A percentile compares a stretch with the other conserved stretches of the same genome.
phyloP scores from a whole-genome alignment of 2,797 vertebrate genomes.

The Malacoctenus gilli region DNA sequence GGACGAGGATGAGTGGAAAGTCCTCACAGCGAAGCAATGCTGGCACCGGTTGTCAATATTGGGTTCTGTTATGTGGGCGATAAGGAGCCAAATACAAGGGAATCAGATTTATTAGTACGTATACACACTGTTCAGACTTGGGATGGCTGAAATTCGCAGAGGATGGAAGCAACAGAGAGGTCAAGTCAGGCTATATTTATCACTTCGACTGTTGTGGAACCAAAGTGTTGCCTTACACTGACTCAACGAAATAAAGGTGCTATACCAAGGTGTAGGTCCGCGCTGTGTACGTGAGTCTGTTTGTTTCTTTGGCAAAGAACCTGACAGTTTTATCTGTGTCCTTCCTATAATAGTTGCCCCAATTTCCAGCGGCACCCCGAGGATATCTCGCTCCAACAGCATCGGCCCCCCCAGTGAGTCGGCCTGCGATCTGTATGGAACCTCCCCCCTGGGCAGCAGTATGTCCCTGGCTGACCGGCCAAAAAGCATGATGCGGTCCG shows the following conservation, averaged over 20 bases:
- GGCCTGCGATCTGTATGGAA: slow-evolving; percentile 90
- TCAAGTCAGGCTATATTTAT: slow-evolving; percentile 65
- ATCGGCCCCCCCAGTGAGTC: slow-evolving; percentile 91
- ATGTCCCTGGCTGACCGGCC: slow-evolving; percentile 94
- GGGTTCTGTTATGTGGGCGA: slow-evolving; percentile 6
- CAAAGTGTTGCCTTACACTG: slow-evolving; percentile 58
- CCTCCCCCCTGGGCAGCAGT: slow-evolving; percentile 94
- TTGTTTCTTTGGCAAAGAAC: slow-evolving; percentile 1
- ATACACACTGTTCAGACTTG: slow-evolving; percentile 2
- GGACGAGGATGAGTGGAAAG: slow-evolving; percentile 9
- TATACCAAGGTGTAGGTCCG: slow-evolving; percentile 8
- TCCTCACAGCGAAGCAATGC: slow-evolving; percentile 11
- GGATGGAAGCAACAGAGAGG: slow-evolving; percentile 31
- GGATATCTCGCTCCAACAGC: slow-evolving; percentile 98
- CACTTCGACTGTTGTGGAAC: slow-evolving; percentile 53
- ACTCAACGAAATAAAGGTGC: slow-evolving; percentile 53
- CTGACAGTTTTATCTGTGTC: slow-evolving; percentile 14
- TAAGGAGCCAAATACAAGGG: slow-evolving; percentile 7
- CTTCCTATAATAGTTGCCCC: slow-evolving; percentile 81
- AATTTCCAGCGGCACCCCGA: slow-evolving; percentile 83
- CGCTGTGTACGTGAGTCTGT: slow-evolving; percentile 13
- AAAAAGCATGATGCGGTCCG: slow-evolving; percentile 96
- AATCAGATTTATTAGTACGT: slow-evolving; percentile 18
- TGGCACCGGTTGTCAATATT: slow-evolving; percentile 15
- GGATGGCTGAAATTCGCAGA: slow-evolving; percentile 41